These are phyloP conservation scores for Rhagoletis zephyria DNA, from an alignment of 1,140 invertebrate species.

Conservation along the genomic window DNA sequence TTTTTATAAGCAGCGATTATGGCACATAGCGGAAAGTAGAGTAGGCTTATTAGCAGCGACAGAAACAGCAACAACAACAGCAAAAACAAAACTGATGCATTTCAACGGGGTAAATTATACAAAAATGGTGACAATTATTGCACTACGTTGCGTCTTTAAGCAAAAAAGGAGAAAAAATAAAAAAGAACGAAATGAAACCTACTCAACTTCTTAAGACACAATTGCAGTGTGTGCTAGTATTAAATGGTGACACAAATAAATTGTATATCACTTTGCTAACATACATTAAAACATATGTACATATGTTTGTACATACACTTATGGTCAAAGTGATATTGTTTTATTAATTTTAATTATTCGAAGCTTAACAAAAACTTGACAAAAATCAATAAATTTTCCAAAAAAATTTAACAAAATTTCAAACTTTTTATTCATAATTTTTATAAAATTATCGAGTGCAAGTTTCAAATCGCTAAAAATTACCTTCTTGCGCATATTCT, in stretches of 20 bases:
- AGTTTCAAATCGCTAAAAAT: too few relatives aligned
- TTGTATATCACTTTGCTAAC: too few relatives aligned
- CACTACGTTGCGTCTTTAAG: not conserved
- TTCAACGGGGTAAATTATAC: too few relatives aligned
- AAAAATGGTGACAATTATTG: not conserved
- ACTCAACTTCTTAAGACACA: not conserved
- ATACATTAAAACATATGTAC: not conserved
- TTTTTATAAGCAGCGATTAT: conserved; percentile 25
- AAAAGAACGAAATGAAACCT: not conserved
- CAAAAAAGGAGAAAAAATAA: not conserved
- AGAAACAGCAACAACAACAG: not conserved
- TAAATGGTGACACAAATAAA: not conserved
- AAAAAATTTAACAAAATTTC: too few relatives aligned
- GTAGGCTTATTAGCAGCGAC: not conserved
- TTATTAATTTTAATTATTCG: too few relatives aligned
- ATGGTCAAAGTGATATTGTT: too few relatives aligned
- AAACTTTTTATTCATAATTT: too few relatives aligned
- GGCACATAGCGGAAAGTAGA: not conserved
- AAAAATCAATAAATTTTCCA: too few relatives aligned
- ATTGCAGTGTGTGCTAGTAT: not conserved
- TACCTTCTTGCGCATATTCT: too few relatives aligned
- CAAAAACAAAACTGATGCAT: too few relatives aligned
- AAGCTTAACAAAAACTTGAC: too few relatives aligned
- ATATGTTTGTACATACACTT: not conserved
- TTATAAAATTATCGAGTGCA: too few relatives aligned